Base-by-base conservation (phyloP, 2,797 vertebrate species). In the Remorina albescens region DNA sequence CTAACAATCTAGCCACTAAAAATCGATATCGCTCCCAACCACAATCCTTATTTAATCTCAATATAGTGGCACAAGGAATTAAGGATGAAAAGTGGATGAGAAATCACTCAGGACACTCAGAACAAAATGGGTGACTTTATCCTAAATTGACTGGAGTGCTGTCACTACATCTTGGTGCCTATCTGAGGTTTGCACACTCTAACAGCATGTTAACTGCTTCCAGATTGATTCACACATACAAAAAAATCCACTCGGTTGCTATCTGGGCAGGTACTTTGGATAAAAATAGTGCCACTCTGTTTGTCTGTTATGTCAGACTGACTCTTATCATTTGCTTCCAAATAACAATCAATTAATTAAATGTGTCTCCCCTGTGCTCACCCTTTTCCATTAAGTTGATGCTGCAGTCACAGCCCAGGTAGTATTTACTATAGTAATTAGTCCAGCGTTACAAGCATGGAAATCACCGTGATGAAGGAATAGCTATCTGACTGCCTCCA, bases 11-110 rank as follows among this genome's bases (percentile, higher is more conserved):
- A 78, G 82, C 85, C 69, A 73, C 86, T 81, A 83, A 78, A n/a
- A 92, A 94, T 95, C 93, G 34, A 95, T 95, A 90, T 58, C 81
- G 70, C 77, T 63, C 66, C 66, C 71, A 76, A 93, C 92, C 92
- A 80, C 82, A 91, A 91, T 89, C 88, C 90, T 91, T 88, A 91
- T 91, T 92, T 88, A 87, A 92, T 89, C 86, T 89, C 75, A 81
- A 86, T 88, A 81, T 55, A 70, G 78, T 92, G 87, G 86, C 87
- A 86, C 55, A 83, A 81, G 71, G 82, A 89, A 91, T 91, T 92
- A 90, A 72, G 37, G 73, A 71, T 79, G 73, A 83, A 77, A 84
- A 78, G 66, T 25, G 49, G 76, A 88, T 86, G 83, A 90, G 71
- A 78, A 84, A 86, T 84, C 44, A 59, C 49, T 74, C 55, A 6